phyloP scores from a whole-genome alignment of 2,797 vertebrate genomes.

The Xerus rutilus region DNA sequence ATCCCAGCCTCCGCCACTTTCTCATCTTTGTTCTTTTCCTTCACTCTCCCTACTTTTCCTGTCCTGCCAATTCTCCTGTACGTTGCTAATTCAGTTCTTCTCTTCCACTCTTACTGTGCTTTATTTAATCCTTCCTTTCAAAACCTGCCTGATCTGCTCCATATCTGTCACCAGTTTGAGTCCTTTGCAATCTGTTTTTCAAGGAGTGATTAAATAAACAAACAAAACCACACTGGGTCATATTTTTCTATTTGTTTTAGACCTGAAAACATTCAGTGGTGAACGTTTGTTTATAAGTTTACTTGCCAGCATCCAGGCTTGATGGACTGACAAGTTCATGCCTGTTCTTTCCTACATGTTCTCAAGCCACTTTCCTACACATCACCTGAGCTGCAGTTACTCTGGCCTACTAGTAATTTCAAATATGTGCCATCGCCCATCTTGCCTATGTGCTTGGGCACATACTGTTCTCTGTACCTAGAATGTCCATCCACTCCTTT shows the following conservation, averaged over 20 bases:
- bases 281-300: slow-evolving; percentile 25
- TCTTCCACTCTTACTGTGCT: not conserved
- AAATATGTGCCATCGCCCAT: not conserved
- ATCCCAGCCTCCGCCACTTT: too few species aligned
- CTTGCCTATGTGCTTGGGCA: not conserved
- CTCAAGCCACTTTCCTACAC: not conserved
- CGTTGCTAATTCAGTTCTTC: not conserved
- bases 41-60: not conserved
- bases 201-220: slow-evolving; percentile 11
- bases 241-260: slow-evolving; percentile 35
- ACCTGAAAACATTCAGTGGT: not conserved
- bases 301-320: slow-evolving; percentile 10
- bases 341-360: not conserved
- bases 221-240: slow-evolving; percentile 26
- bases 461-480: not conserved
- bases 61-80: not conserved
- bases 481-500: not conserved
- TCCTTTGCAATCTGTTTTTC: not conserved
- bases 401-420: not conserved
- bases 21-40: not conserved
- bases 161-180: not conserved
- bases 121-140: not conserved
- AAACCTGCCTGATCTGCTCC: not conserved
- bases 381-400: not conserved
- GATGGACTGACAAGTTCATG: not conserved